phyloP scores from a whole-genome alignment of 2,797 vertebrate species.

The Hippocampus kuda region DNA sequence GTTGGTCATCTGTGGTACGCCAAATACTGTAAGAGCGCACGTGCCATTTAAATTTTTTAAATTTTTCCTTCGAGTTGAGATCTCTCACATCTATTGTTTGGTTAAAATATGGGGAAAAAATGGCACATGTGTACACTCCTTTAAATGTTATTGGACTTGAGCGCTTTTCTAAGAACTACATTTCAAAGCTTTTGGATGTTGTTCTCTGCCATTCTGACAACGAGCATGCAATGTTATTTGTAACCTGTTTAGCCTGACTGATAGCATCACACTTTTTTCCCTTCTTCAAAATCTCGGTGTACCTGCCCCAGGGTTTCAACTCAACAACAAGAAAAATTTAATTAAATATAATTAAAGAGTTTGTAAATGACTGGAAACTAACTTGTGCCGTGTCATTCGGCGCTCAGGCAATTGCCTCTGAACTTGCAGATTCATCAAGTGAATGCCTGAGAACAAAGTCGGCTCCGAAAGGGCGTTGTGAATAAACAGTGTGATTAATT shows the following conservation, averaged over 20 bases:
- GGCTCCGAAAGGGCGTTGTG: not conserved
- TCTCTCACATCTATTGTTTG: no score
- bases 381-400: not conserved
- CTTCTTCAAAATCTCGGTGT: not conserved
- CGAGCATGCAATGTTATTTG: not conserved
- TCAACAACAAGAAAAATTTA: not conserved
- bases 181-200: not conserved
- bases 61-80: no score
- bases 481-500: not conserved
- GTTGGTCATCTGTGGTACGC: no score
- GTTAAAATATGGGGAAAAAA: no score
- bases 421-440: not conserved
- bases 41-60: no score
- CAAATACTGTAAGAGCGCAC: no score
- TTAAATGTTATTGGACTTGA: not conserved
- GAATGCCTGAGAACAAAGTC: not conserved
- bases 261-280: not conserved
- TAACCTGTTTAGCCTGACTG: not conserved
- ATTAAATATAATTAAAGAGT: not conserved
- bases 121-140: no score
- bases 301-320: not conserved
- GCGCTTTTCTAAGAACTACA: not conserved
- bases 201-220: not conserved
- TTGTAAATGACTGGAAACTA: constrained; percentile 1
- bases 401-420: not conserved